These are phyloP conservation scores for Chroicocephalus ridibundus DNA, from an alignment of 2,113 vertebrate species.

Conservation along the genomic window DNA sequence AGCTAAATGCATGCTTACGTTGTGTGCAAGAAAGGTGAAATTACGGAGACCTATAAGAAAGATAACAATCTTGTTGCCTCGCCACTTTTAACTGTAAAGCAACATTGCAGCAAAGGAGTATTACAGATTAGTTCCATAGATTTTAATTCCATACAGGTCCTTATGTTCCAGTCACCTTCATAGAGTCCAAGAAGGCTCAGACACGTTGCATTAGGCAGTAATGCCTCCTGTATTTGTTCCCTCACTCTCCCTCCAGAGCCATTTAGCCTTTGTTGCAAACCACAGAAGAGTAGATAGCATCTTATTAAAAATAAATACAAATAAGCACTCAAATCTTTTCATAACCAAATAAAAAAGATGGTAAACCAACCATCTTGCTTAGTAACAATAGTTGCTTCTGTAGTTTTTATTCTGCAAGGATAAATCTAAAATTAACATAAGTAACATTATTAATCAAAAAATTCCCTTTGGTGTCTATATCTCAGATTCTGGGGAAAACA, in stretches of 20 bases:
- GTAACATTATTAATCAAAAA: neutral
- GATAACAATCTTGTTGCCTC: neutral
- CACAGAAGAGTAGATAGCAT: neutral
- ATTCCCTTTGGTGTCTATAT: neutral
- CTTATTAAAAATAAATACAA: neutral
- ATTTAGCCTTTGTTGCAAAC: neutral
- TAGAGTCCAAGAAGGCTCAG: neutral
- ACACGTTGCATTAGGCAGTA: neutral
- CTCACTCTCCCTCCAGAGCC: neutral
- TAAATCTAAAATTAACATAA: slow-evolving; percentile 14
- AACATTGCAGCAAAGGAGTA: neutral
- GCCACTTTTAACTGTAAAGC: neutral
- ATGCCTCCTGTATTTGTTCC: rapidly evolving
- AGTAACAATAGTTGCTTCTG: neutral
- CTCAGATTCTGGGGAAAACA: neutral
- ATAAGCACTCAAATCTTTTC: neutral
- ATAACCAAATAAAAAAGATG: neutral
- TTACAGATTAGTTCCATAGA: neutral
- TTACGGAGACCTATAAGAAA: neutral
- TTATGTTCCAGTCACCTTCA: neutral
- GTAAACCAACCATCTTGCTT: neutral
- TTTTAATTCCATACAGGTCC: neutral
- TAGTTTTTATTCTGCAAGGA: neutral
- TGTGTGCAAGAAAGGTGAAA: neutral
- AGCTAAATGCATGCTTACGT: neutral